phyloP scores from a whole-genome alignment of 2,888 invertebrate species.

The Drosophila pegasa region DNA sequence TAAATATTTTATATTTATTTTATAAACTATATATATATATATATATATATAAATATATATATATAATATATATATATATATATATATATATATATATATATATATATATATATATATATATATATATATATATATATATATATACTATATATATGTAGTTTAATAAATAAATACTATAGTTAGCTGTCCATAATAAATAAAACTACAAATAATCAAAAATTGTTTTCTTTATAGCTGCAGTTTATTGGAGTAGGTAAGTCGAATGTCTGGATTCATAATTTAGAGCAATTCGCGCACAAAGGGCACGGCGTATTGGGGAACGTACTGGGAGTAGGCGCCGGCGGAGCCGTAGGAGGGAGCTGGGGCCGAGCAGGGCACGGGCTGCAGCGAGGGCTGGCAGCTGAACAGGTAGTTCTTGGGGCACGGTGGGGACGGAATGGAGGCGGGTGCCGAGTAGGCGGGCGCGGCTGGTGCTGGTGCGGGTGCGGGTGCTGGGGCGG shows the following conservation, averaged over 20 bases:
- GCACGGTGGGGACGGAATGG: slow-evolving; percentile 76
- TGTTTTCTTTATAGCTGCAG: slow-evolving; percentile 10
- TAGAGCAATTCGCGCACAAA: slow-evolving; percentile 71
- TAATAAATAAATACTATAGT: background rate
- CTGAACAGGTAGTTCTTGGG: slow-evolving; percentile 82
- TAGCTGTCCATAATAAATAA: background rate
- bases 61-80: no score
- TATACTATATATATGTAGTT: background rate
- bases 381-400: slow-evolving; percentile 78
- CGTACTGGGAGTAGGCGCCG: slow-evolving; percentile 78
- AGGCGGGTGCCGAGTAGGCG: slow-evolving; percentile 36
- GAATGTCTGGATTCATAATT: slow-evolving; percentile 10
- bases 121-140: no score
- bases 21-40: no score
- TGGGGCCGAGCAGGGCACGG: slow-evolving; percentile 77
- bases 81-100: no score
- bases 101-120: no score
- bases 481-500: slow-evolving; percentile 40
- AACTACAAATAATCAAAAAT: background rate
- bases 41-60: no score
- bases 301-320: slow-evolving; percentile 78
- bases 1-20: no score
- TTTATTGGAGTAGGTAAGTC: slow-evolving; percentile 38
- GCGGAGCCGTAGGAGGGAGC: slow-evolving; percentile 68
- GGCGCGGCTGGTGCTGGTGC: slow-evolving; percentile 48